Evolutionary conservation across 2,113 vertebrate species (phyloP).

Genomic region (Marcusenius ussheri): DNA sequence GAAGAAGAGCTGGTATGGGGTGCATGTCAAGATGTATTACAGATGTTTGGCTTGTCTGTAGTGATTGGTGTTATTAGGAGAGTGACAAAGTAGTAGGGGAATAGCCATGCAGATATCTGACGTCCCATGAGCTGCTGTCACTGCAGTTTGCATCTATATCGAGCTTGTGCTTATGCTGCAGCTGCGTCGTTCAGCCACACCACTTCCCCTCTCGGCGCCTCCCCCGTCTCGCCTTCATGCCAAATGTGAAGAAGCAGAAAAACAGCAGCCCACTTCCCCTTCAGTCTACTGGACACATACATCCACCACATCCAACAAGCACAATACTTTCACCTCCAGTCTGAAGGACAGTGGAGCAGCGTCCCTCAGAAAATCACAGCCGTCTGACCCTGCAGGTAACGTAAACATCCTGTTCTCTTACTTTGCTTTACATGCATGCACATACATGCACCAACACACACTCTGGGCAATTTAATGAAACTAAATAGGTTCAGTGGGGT

Average conservation of each 20-base stretch:
- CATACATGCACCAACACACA: not conserved
- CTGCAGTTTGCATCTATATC: not conserved
- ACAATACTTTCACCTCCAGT: not conserved
- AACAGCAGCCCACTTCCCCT: not conserved
- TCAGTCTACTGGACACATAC: not conserved
- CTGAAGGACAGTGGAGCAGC: not conserved
- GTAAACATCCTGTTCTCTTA: not conserved
- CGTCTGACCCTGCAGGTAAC: not conserved
- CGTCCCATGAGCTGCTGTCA: not conserved
- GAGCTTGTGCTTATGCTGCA: not conserved
- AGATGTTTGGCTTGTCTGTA: not conserved
- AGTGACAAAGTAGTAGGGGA: not conserved
- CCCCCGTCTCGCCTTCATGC: not conserved
- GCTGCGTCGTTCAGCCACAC: not conserved
- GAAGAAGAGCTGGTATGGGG: not conserved
- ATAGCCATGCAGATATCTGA: not conserved
- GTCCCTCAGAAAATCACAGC: not conserved
- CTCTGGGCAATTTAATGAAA: not conserved
- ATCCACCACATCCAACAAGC: not conserved
- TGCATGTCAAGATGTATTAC: not conserved
- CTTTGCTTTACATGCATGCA: not conserved
- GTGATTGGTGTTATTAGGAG: not conserved
- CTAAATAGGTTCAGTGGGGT: not conserved
- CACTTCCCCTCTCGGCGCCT: not conserved
- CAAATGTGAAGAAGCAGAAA: not conserved